Evolutionary conservation across 1,140 invertebrate genomes (phyloP).

Genomic region (Drosophila simulans): DNA sequence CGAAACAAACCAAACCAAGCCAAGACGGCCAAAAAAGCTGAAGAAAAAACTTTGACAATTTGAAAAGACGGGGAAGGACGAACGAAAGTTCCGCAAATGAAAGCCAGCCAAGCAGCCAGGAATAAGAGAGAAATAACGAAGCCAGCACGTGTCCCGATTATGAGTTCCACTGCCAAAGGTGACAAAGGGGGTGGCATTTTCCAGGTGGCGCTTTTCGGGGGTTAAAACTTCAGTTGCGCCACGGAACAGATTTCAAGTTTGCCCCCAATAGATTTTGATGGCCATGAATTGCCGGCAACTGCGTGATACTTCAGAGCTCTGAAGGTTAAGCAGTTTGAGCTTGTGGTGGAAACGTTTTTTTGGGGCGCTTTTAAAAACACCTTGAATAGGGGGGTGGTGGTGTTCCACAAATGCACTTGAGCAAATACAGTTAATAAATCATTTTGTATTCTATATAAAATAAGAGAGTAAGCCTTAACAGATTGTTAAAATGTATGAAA

Average conservation of each 20-base stretch:
- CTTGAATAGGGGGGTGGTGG: background rate
- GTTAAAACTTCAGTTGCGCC: slow-evolving; percentile 31
- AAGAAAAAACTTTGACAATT: slow-evolving; percentile 77
- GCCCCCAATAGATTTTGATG: slow-evolving; percentile 49
- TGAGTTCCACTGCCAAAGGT: slow-evolving; percentile 55
- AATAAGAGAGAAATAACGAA: slow-evolving; percentile 68
- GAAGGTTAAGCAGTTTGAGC: slow-evolving; percentile 16
- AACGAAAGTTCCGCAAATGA: slow-evolving; percentile 43
- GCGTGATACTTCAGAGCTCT: slow-evolving; percentile 13
- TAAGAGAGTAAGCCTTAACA: background rate
- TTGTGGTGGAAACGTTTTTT: background rate
- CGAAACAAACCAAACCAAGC: too few species aligned
- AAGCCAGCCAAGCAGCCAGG: slow-evolving; percentile 40
- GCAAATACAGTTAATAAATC: background rate
- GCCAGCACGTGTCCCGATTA: slow-evolving; percentile 77
- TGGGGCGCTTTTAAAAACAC: background rate
- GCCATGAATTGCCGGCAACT: slow-evolving; percentile 29
- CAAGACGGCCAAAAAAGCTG: background rate
- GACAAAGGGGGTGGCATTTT: slow-evolving; percentile 13
- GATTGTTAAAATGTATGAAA: background rate
- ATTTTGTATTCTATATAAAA: background rate
- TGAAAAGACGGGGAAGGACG: slow-evolving; percentile 22
- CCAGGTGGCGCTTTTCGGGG: slow-evolving; percentile 4
- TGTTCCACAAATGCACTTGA: background rate
- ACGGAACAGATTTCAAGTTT: slow-evolving; percentile 40